phyloP scores from a whole-genome alignment of 2,888 invertebrate genomes.

The Ornithoptera alexandrae region DNA sequence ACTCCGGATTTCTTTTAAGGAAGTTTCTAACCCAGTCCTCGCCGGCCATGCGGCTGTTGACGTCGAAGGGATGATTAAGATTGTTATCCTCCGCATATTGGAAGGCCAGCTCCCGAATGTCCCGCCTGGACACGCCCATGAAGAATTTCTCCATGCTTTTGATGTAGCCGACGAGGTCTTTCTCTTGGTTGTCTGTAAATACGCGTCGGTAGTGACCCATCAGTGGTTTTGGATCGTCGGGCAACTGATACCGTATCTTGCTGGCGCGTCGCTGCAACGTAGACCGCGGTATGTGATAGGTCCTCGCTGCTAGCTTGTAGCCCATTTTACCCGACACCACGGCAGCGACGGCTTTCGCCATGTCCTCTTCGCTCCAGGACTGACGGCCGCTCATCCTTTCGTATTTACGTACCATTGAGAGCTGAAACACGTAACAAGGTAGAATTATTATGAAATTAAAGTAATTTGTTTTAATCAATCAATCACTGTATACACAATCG shows the following conservation, averaged over 20 bases:
- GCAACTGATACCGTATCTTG: constrained; percentile 69
- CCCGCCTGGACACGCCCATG: constrained; percentile 72
- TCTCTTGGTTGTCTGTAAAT: constrained; percentile 73
- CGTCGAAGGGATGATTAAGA: constrained; percentile 70
- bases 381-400: constrained; percentile 76
- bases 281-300: constrained; percentile 74
- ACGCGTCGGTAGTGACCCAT: constrained; percentile 75
- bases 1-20: constrained; percentile 70
- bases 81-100: constrained; percentile 73
- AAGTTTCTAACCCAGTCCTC: constrained; percentile 77
- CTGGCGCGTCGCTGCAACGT: constrained; percentile 73
- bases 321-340: constrained; percentile 77
- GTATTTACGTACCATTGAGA: constrained; percentile 75
- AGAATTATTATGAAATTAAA: constrained; percentile 2
- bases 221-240: constrained; percentile 68
- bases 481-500: no score
- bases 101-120: constrained; percentile 73
- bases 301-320: constrained; percentile 72
- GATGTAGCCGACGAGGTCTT: constrained; percentile 73
- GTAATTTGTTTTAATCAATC: neutral
- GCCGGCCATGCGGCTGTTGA: constrained; percentile 73
- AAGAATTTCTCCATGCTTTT: constrained; percentile 76
- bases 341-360: constrained; percentile 75
- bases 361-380: constrained; percentile 75
- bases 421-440: constrained; percentile 51